Evolutionary conservation across 2,888 invertebrate species (phyloP), one percentile per base, ranked within the genome.

Genomic region (Agrilus mali): DNA sequence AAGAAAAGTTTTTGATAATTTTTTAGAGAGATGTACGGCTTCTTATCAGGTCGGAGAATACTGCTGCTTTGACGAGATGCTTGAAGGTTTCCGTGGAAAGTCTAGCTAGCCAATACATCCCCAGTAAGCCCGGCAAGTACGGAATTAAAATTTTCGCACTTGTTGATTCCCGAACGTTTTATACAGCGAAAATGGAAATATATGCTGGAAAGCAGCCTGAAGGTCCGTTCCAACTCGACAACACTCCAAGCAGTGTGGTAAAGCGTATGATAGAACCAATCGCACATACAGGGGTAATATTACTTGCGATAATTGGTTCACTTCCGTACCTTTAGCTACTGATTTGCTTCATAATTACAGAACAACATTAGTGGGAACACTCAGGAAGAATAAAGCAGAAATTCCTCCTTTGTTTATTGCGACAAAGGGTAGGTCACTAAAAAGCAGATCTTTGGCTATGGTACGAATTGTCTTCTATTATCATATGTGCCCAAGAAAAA

Each of bases 91-190:
- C 17, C 17, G 17, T 17, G 17, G 17, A 17, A 17, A 17, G 17
- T 17, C 3, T 17, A 17, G 17, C 17, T 17, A 2, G 17, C 15
- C 50, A 51, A 41, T 55, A 55, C 38, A 53, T 53, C 8, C 50
- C 54, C 6, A 38, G 36, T n/a, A 51, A 56, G 36, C 50, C 53
- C 16, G 44, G 32, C 15, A 50, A 49, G 32, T 49, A 49, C 38
- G 42, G 46, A 3, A 42, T 49, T 8, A 46, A 49, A 40, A 16
- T 44, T 13, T 49, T 46, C 38, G 36, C 49, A 8, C 33, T 47
- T n/a, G 36, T 27, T 7, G 50, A 49, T 39, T 4, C 41, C 10
- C 12, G 39, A 22, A 36, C 32, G n/a, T 39, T 40, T 20, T 50
- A 50, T 38, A 43, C 35, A 2, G 5, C 38, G 12, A 51, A 50